A percentile compares a stretch with the other conserved stretches of the same genome.
These are phyloP conservation scores for Triops longicaudatus DNA, from an alignment of 1,140 invertebrate genomes.

Conservation along the genomic window DNA sequence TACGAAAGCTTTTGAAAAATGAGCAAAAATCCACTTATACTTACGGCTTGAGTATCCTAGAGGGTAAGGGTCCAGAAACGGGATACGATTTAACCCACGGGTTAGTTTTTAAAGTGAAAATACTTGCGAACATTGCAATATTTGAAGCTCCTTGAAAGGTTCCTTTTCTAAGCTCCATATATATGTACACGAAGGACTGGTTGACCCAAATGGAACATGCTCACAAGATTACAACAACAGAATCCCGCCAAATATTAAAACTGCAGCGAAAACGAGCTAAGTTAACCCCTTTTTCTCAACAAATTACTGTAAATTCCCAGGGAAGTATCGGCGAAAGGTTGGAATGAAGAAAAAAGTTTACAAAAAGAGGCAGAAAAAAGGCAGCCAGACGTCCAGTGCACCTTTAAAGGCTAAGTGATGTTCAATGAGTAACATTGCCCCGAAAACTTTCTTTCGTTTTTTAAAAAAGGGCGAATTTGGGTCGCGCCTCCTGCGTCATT, in stretches of 20 bases:
- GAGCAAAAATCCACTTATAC: not conserved
- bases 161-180: too few species aligned
- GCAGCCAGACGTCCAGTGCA: constrained; percentile 13
- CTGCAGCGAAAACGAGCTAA: not conserved
- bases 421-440: not conserved
- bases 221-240: not conserved
- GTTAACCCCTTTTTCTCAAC: not conserved
- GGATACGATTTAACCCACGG: constrained; percentile 4
- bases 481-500: constrained; percentile 4
- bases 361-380: not conserved
- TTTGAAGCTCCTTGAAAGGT: too few species aligned
- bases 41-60: constrained; percentile 5
- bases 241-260: not conserved
- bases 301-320: not conserved
- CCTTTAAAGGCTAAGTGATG: constrained; percentile 9
- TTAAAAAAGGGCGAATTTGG: not conserved
- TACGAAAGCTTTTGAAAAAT: not conserved
- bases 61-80: not conserved
- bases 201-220: not conserved
- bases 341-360: not conserved
- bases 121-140: too few species aligned
- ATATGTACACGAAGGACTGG: not conserved
- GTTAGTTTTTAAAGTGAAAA: not conserved
- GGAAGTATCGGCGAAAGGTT: not conserved
- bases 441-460: not conserved